Base-by-base conservation (phyloP, 2,888 invertebrate species). In the Cylloceria caligata region DNA sequence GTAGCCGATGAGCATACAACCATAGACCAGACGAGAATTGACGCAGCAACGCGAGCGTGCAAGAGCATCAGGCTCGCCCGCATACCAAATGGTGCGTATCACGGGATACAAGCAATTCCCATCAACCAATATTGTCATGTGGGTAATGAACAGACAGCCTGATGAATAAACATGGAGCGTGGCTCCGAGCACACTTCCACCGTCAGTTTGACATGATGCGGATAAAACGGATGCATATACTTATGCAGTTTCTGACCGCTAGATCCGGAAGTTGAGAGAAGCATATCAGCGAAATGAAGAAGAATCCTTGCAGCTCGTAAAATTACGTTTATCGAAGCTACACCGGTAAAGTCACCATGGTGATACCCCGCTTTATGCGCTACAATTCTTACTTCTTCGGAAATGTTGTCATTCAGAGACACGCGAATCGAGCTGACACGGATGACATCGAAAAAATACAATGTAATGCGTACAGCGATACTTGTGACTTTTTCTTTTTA, bases 71-170 rank as follows among this genome's bases (percentile, higher is more conserved):
- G 39, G 55, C 64, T 87, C 86, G 87, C 91, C 90, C 91, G 92
- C 91, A 91, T 91, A 90, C 91, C 91, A 91, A 92, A 91, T 91
- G 91, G 90, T 88, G 91, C 91, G 90, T 91, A 89, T 90, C 91
- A 88, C 88, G 89, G 88, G 89, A 88, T 91, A 91, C 91, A 90
- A 91, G 91, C 91, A 90, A 92, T 91, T 91, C 89, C 90, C 91
- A 91, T 91, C 90, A 91, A 90, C 90, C 91, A 91, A 92, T 92
- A 92, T 92, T 92, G 92, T 92, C 92, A 90, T 90, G 91, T 90
- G 91, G 91, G 91, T 91, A 91, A 92, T 91, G 92, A 92, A 91
- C 89, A 90, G 87, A 87, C 89, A 88, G 88, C 88, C 72, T 90
- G 87, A 89, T 91, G 92, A 92, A 92, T 91, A 92, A 92, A 91